Evolutionary conservation across 2,113 vertebrate species (phyloP).

Genomic region (Tor tambroides): DNA sequence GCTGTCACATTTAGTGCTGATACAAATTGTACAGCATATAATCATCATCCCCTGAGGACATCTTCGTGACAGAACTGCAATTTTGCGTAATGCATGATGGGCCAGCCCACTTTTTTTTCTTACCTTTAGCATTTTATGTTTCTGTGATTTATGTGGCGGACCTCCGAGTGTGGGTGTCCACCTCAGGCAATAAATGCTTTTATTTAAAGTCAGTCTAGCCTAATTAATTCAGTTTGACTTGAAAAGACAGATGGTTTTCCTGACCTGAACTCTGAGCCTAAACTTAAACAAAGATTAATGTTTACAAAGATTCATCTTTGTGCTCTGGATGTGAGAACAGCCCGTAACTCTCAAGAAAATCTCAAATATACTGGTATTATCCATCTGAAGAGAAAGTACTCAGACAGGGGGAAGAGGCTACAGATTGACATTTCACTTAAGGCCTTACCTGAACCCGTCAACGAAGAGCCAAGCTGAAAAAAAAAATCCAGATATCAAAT

Average conservation of each 20-base stretch:
- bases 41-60: not conserved
- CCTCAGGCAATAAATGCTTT: not conserved
- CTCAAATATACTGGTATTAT: not conserved
- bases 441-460: constrained; percentile 13
- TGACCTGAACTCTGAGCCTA: not conserved
- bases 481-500: constrained; percentile 11
- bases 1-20: not conserved
- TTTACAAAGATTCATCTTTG: not conserved
- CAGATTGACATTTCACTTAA: constrained; percentile 37
- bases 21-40: not conserved
- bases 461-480: not conserved
- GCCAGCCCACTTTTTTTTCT: not conserved
- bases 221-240: not conserved
- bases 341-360: not conserved
- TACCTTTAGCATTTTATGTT: not conserved
- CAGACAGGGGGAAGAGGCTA: constrained; percentile 11
- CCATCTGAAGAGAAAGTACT: not conserved
- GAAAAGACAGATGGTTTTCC: not conserved
- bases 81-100: not conserved
- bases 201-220: not conserved
- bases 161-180: not conserved
- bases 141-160: not conserved
- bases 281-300: not conserved
- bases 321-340: not conserved
- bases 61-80: not conserved